Evolutionary conservation across 2,888 invertebrate genomes (phyloP).

Genomic region (Aphidius colemani): DNA sequence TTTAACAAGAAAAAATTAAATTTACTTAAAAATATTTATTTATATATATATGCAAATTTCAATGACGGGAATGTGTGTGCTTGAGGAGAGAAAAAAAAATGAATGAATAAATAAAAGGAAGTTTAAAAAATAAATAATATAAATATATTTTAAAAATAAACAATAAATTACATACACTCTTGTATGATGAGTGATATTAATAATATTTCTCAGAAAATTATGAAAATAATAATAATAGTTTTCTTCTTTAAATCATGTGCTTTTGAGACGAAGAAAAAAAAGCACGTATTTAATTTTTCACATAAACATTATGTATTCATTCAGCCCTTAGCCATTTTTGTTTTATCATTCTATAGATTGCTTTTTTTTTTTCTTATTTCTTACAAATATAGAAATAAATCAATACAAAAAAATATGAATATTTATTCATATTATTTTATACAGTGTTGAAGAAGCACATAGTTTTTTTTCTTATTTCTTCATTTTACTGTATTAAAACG

Average conservation of each 20-base stretch:
- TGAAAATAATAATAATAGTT: too few species aligned
- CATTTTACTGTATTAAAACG: neutral
- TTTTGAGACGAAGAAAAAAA: too few species aligned
- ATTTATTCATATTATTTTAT: conserved; percentile 6
- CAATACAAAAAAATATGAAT: conserved; percentile 1
- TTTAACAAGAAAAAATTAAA: conserved; percentile 3
- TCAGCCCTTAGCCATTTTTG: too few species aligned
- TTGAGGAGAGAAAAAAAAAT: neutral
- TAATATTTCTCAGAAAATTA: too few species aligned
- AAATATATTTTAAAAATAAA: conserved; percentile 4
- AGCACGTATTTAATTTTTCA: too few species aligned
- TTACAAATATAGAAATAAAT: neutral
- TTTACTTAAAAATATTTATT: neutral
- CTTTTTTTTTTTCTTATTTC: too few species aligned
- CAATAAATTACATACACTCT: neutral
- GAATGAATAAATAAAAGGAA: too few species aligned
- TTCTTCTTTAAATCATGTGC: too few species aligned
- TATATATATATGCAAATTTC: neutral
- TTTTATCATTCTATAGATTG: too few species aligned
- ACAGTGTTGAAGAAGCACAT: neutral
- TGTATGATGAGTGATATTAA: too few species aligned
- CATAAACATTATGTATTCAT: too few species aligned
- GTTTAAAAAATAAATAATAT: conserved; percentile 3
- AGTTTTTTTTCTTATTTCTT: too few species aligned
- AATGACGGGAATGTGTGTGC: neutral